Percentiles rank a stretch among this genome's conserved stretches.
These are phyloP conservation scores for Penaeus indicus DNA, from an alignment of 1,140 invertebrate species.

Conservation along the genomic window DNA sequence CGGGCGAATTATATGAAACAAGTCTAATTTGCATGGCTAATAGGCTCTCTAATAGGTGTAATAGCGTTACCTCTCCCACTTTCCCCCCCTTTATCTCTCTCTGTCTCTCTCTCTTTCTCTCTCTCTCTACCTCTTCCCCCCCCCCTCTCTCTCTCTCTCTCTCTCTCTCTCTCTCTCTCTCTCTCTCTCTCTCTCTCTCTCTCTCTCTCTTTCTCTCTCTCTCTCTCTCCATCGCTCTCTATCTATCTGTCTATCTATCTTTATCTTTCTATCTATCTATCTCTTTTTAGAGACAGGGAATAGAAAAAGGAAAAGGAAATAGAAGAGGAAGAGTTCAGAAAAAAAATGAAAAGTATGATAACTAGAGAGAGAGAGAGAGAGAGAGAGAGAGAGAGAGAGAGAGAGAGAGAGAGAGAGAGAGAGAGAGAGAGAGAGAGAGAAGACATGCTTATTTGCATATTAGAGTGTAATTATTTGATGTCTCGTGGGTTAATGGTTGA, in stretches of 20 bases:
- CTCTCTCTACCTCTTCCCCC: not conserved
- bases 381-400: not conserved
- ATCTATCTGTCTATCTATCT: too few relatives aligned
- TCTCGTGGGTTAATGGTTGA: conserved; percentile 6
- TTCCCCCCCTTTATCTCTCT: not conserved
- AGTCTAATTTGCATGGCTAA: too few relatives aligned
- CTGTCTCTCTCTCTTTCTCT: not conserved
- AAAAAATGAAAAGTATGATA: not conserved
- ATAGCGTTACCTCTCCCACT: not conserved
- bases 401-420: conserved; percentile 32
- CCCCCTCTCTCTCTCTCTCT: not conserved
- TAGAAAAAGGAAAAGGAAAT: too few relatives aligned
- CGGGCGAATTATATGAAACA: too few relatives aligned
- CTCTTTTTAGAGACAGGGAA: too few relatives aligned
- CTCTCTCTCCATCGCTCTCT: too few relatives aligned
- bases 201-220: not conserved
- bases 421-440: not conserved
- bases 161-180: not conserved
- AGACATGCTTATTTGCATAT: not conserved
- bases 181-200: not conserved
- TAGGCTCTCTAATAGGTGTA: too few relatives aligned
- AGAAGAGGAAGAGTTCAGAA: too few relatives aligned
- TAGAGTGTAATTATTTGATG: not conserved
- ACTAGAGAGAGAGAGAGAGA: not conserved
- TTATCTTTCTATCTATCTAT: too few relatives aligned